Evolutionary conservation across 2,888 invertebrate genomes (phyloP).

Genomic region (Fragum fragum): DNA sequence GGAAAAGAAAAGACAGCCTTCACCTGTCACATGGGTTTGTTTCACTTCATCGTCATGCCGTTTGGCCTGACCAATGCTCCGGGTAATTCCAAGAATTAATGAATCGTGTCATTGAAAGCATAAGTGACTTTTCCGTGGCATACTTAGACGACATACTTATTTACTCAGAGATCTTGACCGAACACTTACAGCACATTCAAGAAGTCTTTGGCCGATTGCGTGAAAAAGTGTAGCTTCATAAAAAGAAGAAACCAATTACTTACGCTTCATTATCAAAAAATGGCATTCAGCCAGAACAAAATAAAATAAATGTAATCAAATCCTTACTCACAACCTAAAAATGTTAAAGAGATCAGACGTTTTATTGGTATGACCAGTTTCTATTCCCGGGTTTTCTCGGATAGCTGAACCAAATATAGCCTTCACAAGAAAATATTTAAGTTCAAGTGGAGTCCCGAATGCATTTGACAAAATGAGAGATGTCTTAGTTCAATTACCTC

Average conservation of each 20-base stretch:
- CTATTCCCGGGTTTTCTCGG: constrained; percentile 8
- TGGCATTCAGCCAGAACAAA: constrained; percentile 6
- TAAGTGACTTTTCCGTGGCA: constrained; percentile 34
- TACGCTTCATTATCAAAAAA: not conserved
- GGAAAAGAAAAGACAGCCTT: too few species aligned
- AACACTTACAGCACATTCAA: too few species aligned
- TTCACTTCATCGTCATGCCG: too few species aligned
- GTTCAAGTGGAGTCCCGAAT: constrained; percentile 21
- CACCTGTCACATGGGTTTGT: too few species aligned
- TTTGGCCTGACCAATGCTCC: too few species aligned
- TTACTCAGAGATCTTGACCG: not conserved
- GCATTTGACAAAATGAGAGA: constrained; percentile 25
- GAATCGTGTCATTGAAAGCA: constrained; percentile 43
- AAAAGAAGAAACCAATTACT: too few species aligned
- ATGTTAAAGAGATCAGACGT: not conserved
- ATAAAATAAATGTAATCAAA: constrained; percentile 3
- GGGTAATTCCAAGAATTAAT: constrained; percentile 50
- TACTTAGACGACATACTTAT: not conserved
- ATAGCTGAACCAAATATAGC: not conserved
- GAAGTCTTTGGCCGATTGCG: too few species aligned
- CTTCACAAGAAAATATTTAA: constrained; percentile 24
- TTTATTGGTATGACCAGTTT: constrained; percentile 8
- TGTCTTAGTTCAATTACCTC: not conserved
- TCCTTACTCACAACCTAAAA: not conserved
- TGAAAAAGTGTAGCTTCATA: too few species aligned